These are phyloP conservation scores for Drosophila micromelanica DNA, from an alignment of 1,140 invertebrate genomes.

Conservation along the genomic window DNA sequence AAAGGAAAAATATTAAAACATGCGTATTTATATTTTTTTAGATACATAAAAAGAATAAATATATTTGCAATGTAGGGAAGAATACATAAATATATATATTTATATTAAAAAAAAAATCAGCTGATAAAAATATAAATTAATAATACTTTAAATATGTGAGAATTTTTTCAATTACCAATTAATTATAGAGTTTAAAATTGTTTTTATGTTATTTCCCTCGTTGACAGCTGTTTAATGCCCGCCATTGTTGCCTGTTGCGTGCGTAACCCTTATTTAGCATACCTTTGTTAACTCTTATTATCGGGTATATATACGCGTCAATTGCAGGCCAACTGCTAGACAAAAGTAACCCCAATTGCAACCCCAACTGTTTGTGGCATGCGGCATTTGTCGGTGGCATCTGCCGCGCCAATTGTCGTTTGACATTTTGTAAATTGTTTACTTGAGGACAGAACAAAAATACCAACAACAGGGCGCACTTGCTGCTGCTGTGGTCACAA, in stretches of 20 bases:
- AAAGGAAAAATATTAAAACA: too few relatives aligned
- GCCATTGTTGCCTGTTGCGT: background rate
- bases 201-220: too few relatives aligned
- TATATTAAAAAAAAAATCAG: too few relatives aligned
- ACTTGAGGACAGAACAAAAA: background rate
- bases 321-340: slow-evolving; percentile 20
- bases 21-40: too few relatives aligned
- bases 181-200: too few relatives aligned
- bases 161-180: too few relatives aligned
- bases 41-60: too few relatives aligned
- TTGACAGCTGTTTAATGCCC: too few relatives aligned
- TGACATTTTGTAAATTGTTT: slow-evolving; percentile 43
- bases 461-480: slow-evolving; percentile 22
- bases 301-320: slow-evolving; percentile 12
- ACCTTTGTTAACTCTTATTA: slow-evolving; percentile 1
- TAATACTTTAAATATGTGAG: too few relatives aligned
- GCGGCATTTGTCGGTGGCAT: slow-evolving; percentile 28
- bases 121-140: too few relatives aligned
- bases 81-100: too few relatives aligned
- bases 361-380: slow-evolving; percentile 14
- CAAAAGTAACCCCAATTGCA: slow-evolving; percentile 16
- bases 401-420: slow-evolving; percentile 42
- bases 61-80: too few relatives aligned
- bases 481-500: slow-evolving; percentile 20
- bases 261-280: background rate